A percentile compares a stretch with the other conserved stretches of the same genome.
phyloP scores from a whole-genome alignment of 2,797 vertebrate genomes.

The Cuniculus paca region DNA sequence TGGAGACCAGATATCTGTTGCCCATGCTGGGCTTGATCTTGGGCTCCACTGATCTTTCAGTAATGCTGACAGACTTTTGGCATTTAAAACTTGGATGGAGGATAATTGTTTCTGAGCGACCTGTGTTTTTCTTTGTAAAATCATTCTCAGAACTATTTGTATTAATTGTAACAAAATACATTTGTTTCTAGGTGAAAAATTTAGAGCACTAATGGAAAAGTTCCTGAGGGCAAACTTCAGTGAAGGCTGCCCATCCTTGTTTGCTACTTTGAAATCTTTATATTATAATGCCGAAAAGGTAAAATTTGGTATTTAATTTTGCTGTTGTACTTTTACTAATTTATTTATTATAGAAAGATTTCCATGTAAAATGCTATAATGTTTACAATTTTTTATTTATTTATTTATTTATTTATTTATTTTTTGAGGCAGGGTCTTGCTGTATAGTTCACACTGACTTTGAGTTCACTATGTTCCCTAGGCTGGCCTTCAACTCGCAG shows the following conservation, averaged over 20 bases:
- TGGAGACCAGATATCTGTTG: neutral
- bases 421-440: too few species aligned
- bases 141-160: constrained; percentile 72
- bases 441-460: too few species aligned
- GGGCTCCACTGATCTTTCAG: neutral
- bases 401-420: too few species aligned
- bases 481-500: too few species aligned
- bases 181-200: constrained; percentile 90
- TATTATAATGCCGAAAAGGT: constrained; percentile 92
- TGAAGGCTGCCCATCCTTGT: constrained; percentile 91
- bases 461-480: too few species aligned
- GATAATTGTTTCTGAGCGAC: constrained; percentile 47
- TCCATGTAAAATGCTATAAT: constrained; percentile 44
- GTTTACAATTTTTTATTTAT: too few species aligned
- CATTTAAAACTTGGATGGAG: neutral
- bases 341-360: constrained; percentile 68
- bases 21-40: neutral
- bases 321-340: constrained; percentile 73
- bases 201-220: constrained; percentile 90
- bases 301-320: constrained; percentile 86
- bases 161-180: constrained; percentile 85
- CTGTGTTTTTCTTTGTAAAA: constrained; percentile 72
- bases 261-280: constrained; percentile 92
- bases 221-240: constrained; percentile 91
- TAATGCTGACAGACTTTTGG: neutral